phyloP scores from a whole-genome alignment of 53 echinoderm and acorn worm species.

The Patiria pectinifera region DNA sequence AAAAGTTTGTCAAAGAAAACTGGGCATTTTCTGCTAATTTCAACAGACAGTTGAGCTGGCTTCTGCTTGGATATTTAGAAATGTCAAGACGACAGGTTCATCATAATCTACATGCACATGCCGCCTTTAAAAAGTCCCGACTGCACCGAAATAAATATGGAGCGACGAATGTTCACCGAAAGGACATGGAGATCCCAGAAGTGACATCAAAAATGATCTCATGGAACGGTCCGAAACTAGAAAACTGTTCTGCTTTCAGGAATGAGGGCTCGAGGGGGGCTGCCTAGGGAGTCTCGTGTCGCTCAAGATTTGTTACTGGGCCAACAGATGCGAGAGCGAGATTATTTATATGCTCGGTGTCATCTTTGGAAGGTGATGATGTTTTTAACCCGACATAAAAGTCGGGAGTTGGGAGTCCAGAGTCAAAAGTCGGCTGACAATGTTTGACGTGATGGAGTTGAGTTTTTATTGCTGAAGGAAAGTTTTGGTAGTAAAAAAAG shows the following conservation, averaged over 20 bases:
- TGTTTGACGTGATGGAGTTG: conserved; percentile 3
- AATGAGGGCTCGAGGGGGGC: background rate
- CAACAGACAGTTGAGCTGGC: background rate
- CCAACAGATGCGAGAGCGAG: conserved; percentile 36
- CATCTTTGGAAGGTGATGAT: conserved; percentile 23
- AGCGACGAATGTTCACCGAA: background rate
- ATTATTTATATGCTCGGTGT: conserved; percentile 50
- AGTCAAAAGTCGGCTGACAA: background rate
- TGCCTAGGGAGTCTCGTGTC: background rate
- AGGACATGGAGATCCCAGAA: conserved; percentile 34
- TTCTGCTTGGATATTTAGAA: background rate
- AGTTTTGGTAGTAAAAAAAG: background rate
- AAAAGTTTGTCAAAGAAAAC: too few relatives aligned
- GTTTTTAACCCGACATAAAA: background rate
- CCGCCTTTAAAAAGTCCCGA: background rate
- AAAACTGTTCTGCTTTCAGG: background rate
- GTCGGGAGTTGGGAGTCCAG: background rate
- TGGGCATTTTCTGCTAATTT: too few relatives aligned
- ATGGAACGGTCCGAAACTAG: background rate
- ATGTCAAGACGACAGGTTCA: too few relatives aligned
- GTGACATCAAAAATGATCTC: conserved; percentile 30
- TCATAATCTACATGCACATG: background rate
- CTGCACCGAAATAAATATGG: background rate
- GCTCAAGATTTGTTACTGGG: conserved; percentile 20
- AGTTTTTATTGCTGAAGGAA: background rate